Base-by-base conservation (phyloP, 1,140 invertebrate species). In the Lucilia cuprina region DNA sequence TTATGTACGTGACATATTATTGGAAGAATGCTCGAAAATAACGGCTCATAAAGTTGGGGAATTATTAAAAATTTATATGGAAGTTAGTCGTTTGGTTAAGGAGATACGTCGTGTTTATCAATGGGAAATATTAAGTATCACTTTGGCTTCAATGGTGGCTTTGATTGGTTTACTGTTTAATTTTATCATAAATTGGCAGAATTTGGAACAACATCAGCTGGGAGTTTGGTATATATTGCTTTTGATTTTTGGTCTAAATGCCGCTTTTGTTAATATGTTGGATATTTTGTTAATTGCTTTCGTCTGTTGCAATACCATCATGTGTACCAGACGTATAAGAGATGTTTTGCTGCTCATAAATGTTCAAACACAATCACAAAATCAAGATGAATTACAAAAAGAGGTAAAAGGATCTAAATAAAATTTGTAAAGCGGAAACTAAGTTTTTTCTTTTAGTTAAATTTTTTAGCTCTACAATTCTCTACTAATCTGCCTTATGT, bases 61-160 rank as follows among this genome's bases (percentile, higher is more conserved):
- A 9, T 25, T 70, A 70, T 21, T 25, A 4, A 9, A 9, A 19
- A 25, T 70, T 70, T 70, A 70, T 70, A 21, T 21, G 65, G n/a
- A 70, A 21, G 21, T 21, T 2, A 21, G 65, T 25, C 5, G 19
- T 19, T 21, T 70, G n/a, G 19, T 70, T 70, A 70, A 70, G 65
- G n/a, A 21, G 4, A 10, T 70, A 21, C 10, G 17, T 0, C 19
- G 19, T 8, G 21, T 80, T 21, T 80, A 50, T 25, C 77, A 80
- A 80, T 80, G 77, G 77, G 41, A 80, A 80, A 25, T 80, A 50
- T 80, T 80, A 41, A 19, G 41, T 13, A 80, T 80, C 7, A 10
- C 34, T 2, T 50, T 80, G 19, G 77, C 77, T 2, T 41, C 41
- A 12, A 80, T 80, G 77, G 47, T 80, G 41, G 35, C 77, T 1